Evolutionary conservation across 1,140 invertebrate species (phyloP), one percentile per base, ranked within the genome.

Genomic region (Zaprionus ghesquierei): DNA sequence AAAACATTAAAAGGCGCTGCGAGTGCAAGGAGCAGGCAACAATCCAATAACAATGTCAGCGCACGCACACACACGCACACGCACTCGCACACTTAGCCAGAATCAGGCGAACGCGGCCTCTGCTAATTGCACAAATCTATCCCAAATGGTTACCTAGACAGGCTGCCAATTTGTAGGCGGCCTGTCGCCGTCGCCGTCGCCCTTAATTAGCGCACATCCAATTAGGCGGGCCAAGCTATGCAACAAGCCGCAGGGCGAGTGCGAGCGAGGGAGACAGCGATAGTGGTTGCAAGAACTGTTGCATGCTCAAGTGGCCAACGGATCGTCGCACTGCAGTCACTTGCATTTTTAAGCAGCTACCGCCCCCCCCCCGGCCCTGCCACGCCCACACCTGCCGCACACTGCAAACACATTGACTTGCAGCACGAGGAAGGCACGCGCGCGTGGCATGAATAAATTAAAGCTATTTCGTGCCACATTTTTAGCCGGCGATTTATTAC

Each of bases 401-500:
- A n/a, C n/a, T n/a, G n/a, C n/a, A n/a, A n/a, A n/a, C n/a, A 31
- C 35, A 54, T 54, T 41, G 29, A 41, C 44, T 46, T 68, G 59
- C 53, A 59, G 46, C 69, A 76, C 70, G 60, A 41, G 81, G 78
- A 75, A 50, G 49, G 49, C 64, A 69, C 64, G 56, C 41, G 81
- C 81, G 78, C 81, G 82, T 79, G 79, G 82, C 71, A 79, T 87
- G 82, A 81, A 86, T 86, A 86, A 81, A 86, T 86, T 82, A 82
- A 76, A 79, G 54, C 79, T 70, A 81, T 87, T 87, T 87, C 66
- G 50, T 75, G 75, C 69, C 61, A 78, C 66, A 86, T 81, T 81
- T 86, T 81, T 75, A 31, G 44, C 23, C 22, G 54, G 74, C 66
- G 81, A 75, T 86, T 86, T 86, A 86, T 81, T 86, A 86, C 69